A percentile compares a stretch with the other conserved stretches of the same genome.
Evolutionary conservation across 1,140 invertebrate species (phyloP).

Genomic region (Drosophila auraria): DNA sequence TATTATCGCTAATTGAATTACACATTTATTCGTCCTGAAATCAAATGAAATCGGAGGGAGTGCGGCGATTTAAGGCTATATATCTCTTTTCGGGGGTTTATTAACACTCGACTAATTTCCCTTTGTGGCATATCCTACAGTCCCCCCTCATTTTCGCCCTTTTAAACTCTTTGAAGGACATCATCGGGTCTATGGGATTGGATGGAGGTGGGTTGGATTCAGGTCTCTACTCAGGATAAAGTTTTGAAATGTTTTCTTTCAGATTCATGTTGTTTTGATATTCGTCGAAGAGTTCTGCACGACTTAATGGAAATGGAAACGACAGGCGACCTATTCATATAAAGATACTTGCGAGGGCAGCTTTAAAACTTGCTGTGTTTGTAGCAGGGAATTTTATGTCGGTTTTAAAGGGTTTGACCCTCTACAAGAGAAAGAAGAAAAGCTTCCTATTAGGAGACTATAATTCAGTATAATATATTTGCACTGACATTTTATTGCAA

Average conservation of each 20-base stretch:
- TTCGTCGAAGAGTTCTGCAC: conserved; percentile 56
- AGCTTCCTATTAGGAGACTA: no score
- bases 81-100: conserved; percentile 39
- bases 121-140: conserved; percentile 28
- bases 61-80: conserved; percentile 15
- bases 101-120: conserved; percentile 68
- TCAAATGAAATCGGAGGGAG: conserved; percentile 14
- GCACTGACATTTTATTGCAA: no score
- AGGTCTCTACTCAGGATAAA: conserved; percentile 38
- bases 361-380: background rate
- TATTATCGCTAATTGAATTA: conserved; percentile 72
- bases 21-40: conserved; percentile 14
- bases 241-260: conserved; percentile 35
- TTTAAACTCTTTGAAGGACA: conserved; percentile 17
- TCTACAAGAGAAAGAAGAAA: no score
- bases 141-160: conserved; percentile 4
- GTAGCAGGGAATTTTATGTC: no score
- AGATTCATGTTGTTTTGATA: conserved; percentile 31
- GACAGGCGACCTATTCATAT: conserved; percentile 24
- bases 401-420: no score
- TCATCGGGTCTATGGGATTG: background rate
- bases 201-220: background rate
- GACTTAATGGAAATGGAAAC: conserved; percentile 49
- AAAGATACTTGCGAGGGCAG: conserved; percentile 6
- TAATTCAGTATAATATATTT: no score